Evolutionary conservation across 2,113 vertebrate species (phyloP).

Genomic region (Solea solea): DNA sequence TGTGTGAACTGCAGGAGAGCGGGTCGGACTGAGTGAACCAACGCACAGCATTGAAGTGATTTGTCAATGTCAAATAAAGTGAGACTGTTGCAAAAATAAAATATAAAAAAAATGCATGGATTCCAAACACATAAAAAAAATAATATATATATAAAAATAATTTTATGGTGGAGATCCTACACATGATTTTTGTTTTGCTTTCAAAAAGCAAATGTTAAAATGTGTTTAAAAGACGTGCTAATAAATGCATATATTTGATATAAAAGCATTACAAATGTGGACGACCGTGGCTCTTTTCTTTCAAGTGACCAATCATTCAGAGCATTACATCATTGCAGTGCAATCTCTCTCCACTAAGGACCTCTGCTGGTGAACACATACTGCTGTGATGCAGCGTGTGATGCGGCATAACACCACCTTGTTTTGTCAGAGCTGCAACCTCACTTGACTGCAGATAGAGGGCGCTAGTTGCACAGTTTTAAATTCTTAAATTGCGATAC

Average conservation of each 20-base stretch:
- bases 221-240: slow-evolving; percentile 4
- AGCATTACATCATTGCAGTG: slow-evolving; percentile 65
- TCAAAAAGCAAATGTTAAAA: background rate
- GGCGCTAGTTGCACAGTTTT: slow-evolving; percentile 12
- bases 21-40: slow-evolving; percentile 15
- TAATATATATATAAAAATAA: background rate
- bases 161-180: background rate
- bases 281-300: background rate
- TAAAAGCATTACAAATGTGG: background rate
- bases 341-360: slow-evolving; percentile 38
- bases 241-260: slow-evolving; percentile 19
- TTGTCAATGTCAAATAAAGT: slow-evolving; percentile 10
- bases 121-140: slow-evolving; percentile 6
- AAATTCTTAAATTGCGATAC: background rate
- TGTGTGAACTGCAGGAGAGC: background rate
- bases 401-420: slow-evolving; percentile 43
- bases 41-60: slow-evolving; percentile 6
- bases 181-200: slow-evolving; percentile 4
- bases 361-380: slow-evolving; percentile 68
- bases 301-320: background rate
- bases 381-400: slow-evolving; percentile 34
- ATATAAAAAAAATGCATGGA: slow-evolving; percentile 20
- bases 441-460: slow-evolving; percentile 5
- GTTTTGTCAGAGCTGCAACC: slow-evolving; percentile 14
- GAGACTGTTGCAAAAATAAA: background rate